A percentile compares a stretch with the other conserved stretches of the same genome.
Conservation (phyloP, 2,113 vertebrate genomes). For the Bubalus kerabau region DNA sequence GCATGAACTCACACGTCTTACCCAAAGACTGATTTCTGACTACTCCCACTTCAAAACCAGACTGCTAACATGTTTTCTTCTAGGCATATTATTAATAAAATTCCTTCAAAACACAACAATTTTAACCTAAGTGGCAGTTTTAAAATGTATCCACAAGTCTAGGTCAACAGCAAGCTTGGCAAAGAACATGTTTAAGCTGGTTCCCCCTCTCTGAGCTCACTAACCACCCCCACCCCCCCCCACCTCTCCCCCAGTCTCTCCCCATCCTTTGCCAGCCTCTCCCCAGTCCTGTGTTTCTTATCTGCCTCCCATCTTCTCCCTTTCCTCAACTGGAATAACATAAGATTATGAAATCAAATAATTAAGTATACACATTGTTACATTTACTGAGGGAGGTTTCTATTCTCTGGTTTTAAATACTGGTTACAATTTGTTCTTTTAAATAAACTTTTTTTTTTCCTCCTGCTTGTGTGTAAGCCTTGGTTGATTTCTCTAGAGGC, state of each 20-base stretch:
- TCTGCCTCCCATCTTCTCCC: neutral
- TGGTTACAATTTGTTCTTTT: constrained; percentile 34
- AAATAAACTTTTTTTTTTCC: neutral
- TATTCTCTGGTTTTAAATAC: constrained; percentile 36
- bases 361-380: neutral
- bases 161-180: neutral
- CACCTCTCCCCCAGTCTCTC: neutral
- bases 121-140: neutral
- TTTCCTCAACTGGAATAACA: neutral
- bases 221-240: too few relatives aligned
- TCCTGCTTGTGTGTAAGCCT: constrained; percentile 31
- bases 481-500: constrained; percentile 51
- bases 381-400: constrained; percentile 1
- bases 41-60: neutral
- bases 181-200: neutral
- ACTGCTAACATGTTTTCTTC: neutral
- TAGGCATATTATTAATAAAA: neutral
- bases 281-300: neutral
- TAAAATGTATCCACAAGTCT: neutral
- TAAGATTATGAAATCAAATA: neutral
- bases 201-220: neutral
- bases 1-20: neutral
- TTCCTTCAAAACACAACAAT: neutral
- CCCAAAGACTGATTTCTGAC: neutral
- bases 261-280: neutral